Evolutionary conservation across 2,888 invertebrate species (phyloP).

Genomic region (Aleiodes leptofemur): DNA sequence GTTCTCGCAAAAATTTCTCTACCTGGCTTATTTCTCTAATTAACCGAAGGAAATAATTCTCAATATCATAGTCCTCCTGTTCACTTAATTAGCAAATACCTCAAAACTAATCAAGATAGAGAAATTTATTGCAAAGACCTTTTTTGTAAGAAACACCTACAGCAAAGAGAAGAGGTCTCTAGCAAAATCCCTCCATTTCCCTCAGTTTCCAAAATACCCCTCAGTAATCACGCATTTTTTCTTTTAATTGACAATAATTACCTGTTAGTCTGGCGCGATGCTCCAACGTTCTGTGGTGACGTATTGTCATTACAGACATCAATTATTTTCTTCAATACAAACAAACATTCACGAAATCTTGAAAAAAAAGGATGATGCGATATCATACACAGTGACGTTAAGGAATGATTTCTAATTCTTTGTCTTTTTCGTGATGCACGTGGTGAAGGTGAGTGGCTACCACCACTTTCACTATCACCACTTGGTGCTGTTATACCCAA

Average conservation of each 20-base stretch:
- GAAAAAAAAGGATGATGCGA: constrained; percentile 99
- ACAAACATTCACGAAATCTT: constrained; percentile 97
- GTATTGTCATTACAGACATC: constrained; percentile 98
- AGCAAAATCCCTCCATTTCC: background rate
- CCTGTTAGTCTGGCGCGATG: constrained; percentile 91
- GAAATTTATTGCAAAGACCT: background rate
- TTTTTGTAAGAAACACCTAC: too few relatives aligned
- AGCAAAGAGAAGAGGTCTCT: background rate
- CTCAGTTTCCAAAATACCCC: background rate
- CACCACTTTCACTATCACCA: constrained; percentile 91
- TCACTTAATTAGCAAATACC: too few relatives aligned
- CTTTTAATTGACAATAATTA: constrained; percentile 71
- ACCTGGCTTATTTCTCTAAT: background rate
- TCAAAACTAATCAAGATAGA: background rate
- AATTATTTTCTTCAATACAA: constrained; percentile 95
- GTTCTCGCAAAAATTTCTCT: constrained; percentile 17
- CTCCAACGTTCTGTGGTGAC: constrained; percentile 91
- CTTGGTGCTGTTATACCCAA: constrained; percentile 82
- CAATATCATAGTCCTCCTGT: too few relatives aligned
- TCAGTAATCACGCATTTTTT: background rate
- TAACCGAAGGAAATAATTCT: too few relatives aligned
- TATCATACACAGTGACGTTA: constrained; percentile 97
- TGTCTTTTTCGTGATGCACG: constrained; percentile 87
- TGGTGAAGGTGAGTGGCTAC: constrained; percentile 91
- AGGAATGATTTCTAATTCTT: constrained; percentile 91